Evolutionary conservation across 2,113 vertebrate genomes (phyloP), one percentile per base, ranked within the genome.

Genomic region (Merops nubicus): DNA sequence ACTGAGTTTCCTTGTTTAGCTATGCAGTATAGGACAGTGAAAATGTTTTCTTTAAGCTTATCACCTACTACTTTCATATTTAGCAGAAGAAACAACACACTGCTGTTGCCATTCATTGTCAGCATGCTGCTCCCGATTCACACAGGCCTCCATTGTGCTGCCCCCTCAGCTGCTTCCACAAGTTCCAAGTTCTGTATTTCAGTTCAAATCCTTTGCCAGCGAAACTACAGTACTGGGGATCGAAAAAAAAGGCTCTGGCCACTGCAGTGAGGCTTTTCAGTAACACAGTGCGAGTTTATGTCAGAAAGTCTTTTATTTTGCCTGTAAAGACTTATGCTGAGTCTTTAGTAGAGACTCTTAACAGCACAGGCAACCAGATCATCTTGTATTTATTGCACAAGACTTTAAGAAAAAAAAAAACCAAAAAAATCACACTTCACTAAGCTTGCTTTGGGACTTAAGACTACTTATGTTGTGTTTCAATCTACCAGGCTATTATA

Each of bases 61-160:
- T 76, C 75, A 91, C 79, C 68, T 86, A 91, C 83, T 73, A 86
- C 54, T 92, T 86, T 96, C 57, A 43, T 56, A 73, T 93, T 88
- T 84, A 91, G 59, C 76, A 73, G 26, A 86, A 92, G 63, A 89
- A 95, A 88, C 72, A 91, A 76, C 67, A 89, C 57, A 51, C 18
- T 91, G 62, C 75, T 86, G 67, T 91, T 94, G 43, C 54, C 57
- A 83, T 89, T 91, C 83, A 94, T 38, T 57, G 79, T 20, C 86
- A 86, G 83, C 59, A 80, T 60, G 72, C 83, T 79, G 72, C 50
- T 95, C 57, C 67, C 7, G 18, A 88, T 56, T 91, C 86, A 88
- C 51, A 89, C 19, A 70, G 81, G 51, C 76, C 68, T 91, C 60
- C n/a, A 59, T 7, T 82, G 48, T 86, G 54, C 59, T 85, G 47